Evolutionary conservation across 2,113 vertebrate genomes (phyloP).

Genomic region (Apistogramma diplotaenia): DNA sequence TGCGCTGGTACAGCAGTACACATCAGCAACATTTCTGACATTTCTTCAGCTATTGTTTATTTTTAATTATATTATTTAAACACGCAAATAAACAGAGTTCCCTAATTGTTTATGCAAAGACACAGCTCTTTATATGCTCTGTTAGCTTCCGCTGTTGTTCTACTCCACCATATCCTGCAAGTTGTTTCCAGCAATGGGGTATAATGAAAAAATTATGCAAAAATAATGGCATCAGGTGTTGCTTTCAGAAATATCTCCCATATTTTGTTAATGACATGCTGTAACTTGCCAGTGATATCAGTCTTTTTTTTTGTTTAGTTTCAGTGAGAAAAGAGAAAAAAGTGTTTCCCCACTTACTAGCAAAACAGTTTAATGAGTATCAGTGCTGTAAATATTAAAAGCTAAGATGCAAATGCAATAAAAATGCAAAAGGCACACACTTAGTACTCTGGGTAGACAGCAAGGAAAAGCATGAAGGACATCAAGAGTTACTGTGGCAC

Average conservation of each 20-base stretch:
- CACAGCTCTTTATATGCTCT: background rate
- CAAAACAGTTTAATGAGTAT: background rate
- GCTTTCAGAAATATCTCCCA: background rate
- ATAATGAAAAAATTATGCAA: constrained; percentile 2
- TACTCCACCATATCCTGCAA: constrained; percentile 17
- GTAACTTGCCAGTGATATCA: background rate
- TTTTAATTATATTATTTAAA: background rate
- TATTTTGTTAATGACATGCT: background rate
- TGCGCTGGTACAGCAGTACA: background rate
- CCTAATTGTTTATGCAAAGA: background rate
- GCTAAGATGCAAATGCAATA: background rate
- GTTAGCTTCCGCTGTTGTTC: constrained; percentile 1
- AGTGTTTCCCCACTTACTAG: too few species aligned
- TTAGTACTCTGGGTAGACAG: background rate
- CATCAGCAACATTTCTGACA: background rate
- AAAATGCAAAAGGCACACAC: background rate
- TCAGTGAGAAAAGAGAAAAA: background rate
- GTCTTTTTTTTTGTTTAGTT: background rate
- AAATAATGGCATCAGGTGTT: background rate
- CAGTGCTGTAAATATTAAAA: background rate
- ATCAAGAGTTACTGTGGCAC: background rate
- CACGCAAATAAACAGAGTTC: background rate
- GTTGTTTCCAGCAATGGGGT: background rate
- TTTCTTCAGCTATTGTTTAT: background rate
- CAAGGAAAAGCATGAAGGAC: background rate